A percentile compares a stretch with the other conserved stretches of the same genome.
phyloP scores from a whole-genome alignment of 2,797 vertebrate species.

The Heliangelus exortis region DNA sequence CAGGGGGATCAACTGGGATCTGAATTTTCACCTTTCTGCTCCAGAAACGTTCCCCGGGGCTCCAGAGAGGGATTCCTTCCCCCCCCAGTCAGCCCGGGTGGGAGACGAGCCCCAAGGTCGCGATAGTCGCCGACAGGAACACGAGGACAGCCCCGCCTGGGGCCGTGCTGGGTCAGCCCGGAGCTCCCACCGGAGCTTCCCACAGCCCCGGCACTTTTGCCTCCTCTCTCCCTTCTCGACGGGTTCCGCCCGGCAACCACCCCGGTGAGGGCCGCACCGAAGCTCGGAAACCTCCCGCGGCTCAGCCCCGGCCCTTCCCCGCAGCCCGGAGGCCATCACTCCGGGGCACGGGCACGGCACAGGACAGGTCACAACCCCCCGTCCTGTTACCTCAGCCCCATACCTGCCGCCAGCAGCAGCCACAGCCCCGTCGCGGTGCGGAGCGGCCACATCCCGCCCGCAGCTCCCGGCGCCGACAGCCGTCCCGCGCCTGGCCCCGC shows the following conservation, averaged over 20 bases:
- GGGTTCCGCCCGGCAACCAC: background rate
- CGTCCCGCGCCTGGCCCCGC: background rate
- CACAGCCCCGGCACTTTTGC: background rate
- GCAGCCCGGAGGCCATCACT: background rate
- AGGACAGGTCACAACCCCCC: too few species aligned
- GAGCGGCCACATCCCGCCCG: background rate
- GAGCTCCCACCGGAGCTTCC: background rate
- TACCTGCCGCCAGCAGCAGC: background rate
- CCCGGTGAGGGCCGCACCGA: too few species aligned
- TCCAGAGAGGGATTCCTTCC: background rate
- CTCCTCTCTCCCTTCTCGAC: background rate
- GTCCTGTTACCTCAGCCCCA: background rate
- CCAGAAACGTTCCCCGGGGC: background rate
- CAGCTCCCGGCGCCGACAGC: background rate
- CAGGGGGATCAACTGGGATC: background rate
- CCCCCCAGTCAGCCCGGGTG: fast-evolving
- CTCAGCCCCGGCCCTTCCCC: background rate
- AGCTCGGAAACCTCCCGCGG: background rate
- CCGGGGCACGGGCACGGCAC: too few species aligned
- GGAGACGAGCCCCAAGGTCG: background rate
- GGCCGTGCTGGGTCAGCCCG: background rate
- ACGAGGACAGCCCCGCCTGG: background rate
- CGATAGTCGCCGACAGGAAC: background rate
- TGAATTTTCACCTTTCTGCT: background rate
- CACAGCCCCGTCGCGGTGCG: fast-evolving